Conservation (phyloP, 2,888 invertebrate genomes). For the Leuctra nigra region DNA sequence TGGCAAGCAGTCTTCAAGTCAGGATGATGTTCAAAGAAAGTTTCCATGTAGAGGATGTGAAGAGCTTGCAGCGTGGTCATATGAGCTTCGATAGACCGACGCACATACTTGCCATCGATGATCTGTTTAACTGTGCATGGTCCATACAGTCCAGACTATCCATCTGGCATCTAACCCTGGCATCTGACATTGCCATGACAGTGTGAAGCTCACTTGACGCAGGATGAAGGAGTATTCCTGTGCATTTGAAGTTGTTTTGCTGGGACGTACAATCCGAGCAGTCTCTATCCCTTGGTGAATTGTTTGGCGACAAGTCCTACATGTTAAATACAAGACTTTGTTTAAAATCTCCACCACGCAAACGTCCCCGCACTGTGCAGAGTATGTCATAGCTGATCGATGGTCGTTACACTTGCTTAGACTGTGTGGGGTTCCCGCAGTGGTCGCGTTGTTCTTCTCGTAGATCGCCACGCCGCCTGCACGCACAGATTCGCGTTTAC, state of each 20-base stretch:
- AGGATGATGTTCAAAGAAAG: background rate
- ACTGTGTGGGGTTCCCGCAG: too few species aligned
- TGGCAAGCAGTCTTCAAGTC: background rate
- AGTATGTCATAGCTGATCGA: too few species aligned
- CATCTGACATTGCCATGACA: conserved; percentile 11
- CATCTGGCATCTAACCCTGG: conserved; percentile 2
- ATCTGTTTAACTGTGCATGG: conserved; percentile 1
- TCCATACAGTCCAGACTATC: background rate
- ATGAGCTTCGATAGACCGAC: background rate
- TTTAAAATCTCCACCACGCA: too few species aligned
- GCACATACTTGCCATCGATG: background rate
- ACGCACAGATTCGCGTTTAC: too few species aligned
- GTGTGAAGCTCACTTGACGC: conserved; percentile 23
- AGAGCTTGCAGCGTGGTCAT: background rate
- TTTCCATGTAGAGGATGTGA: background rate
- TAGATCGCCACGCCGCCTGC: too few species aligned
- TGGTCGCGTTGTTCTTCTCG: too few species aligned
- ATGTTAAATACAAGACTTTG: too few species aligned
- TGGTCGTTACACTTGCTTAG: too few species aligned
- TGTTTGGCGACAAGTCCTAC: too few species aligned
- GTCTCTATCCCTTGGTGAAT: too few species aligned
- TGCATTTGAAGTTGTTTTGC: background rate
- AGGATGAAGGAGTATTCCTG: conserved; percentile 14
- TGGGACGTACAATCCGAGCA: conserved; percentile 2
- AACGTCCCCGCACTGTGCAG: too few species aligned